A percentile compares a stretch with the other conserved stretches of the same genome.
These are phyloP conservation scores for Corvus hawaiiensis DNA, from an alignment of 2,113 vertebrate species.

Conservation along the genomic window DNA sequence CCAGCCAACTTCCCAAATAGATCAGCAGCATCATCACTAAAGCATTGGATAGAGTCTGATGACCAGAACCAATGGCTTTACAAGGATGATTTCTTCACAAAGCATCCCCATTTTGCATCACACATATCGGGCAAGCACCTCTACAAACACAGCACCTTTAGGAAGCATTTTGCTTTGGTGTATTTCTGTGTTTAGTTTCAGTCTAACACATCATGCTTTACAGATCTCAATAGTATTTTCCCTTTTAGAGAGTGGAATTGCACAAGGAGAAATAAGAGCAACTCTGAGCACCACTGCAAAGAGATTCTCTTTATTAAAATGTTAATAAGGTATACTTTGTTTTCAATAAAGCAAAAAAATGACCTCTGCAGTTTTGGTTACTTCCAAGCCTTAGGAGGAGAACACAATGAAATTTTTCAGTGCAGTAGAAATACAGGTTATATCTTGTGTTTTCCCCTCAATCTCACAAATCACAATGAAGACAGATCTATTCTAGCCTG, in stretches of 20 bases:
- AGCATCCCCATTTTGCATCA: slow-evolving; percentile 75
- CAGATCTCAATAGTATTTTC: slow-evolving; percentile 18
- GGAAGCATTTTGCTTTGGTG: slow-evolving; percentile 43
- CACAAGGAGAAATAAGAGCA: background rate
- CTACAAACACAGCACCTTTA: slow-evolving; percentile 60
- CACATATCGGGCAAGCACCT: slow-evolving; percentile 66
- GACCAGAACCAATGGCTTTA: slow-evolving; percentile 96
- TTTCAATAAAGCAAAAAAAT: slow-evolving; percentile 67
- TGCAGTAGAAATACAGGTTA: slow-evolving; percentile 34
- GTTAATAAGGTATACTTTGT: slow-evolving; percentile 72
- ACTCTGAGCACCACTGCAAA: slow-evolving; percentile 38
- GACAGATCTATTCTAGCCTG: slow-evolving; percentile 70
- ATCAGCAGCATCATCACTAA: slow-evolving; percentile 94
- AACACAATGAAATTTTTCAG: background rate
- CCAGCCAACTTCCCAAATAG: slow-evolving; percentile 94
- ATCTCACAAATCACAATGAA: slow-evolving; percentile 65
- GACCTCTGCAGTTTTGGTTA: slow-evolving; percentile 20
- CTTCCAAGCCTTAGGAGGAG: background rate
- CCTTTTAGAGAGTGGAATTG: slow-evolving; percentile 43
- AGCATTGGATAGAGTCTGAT: slow-evolving; percentile 89
- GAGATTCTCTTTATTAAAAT: slow-evolving; percentile 70
- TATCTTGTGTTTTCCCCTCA: slow-evolving; percentile 56
- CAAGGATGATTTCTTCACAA: slow-evolving; percentile 85
- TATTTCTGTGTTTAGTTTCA: slow-evolving; percentile 58
- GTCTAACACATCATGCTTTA: slow-evolving; percentile 60